Base-by-base conservation (phyloP, 2,797 vertebrate genomes). In the Aulostomus chinensis region DNA sequence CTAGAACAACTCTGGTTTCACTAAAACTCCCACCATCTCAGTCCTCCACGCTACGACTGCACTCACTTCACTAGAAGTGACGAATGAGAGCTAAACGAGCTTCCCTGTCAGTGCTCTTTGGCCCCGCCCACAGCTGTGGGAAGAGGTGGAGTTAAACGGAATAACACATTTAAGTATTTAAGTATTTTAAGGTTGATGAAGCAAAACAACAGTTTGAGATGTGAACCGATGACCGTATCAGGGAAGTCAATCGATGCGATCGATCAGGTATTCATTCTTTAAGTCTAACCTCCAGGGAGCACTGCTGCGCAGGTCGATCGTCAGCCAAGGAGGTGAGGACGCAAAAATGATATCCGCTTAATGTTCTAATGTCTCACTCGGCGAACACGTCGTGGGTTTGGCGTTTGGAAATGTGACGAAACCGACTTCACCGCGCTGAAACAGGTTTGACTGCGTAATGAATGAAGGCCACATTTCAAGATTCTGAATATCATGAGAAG, bases 241-340 rank as follows among this genome's bases (percentile, higher is more conserved):
- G 7, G 33, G n/a, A 32, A 47, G 22, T 21, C 22, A 8, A 69
- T 73, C 40, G 2, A 32, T 56, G 9, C 2, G 30, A 57, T 45
- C 24, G 49, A 68, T 55, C 15, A 2, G 12, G 30, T 11, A 16
- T 32, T 24, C 0, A 29, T 5, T 28, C 53, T 47, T 36, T 50
- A 45, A 41, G 35, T 33, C 36, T 2, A 8, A 33, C 34, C 64
- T 39, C 26, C 9, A n/a, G 13, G 49, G 38, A 35, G 32, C 22
- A 6, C 38, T 47, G 24, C 40, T 45, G 58, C 35, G 39, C 53
- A 47, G 50, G 42, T 1, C 53, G 57, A 66, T 66, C 73, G 66
- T 40, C 61, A 68, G 9, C 54, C 28, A 14, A 17, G 34, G 20
- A 43, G 46, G n/a, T 32, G 29, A 53, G 9, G 29, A 12, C 16